Base-by-base conservation (phyloP, 64 coral and sea anemone genomes). In the Montipora cactus region DNA sequence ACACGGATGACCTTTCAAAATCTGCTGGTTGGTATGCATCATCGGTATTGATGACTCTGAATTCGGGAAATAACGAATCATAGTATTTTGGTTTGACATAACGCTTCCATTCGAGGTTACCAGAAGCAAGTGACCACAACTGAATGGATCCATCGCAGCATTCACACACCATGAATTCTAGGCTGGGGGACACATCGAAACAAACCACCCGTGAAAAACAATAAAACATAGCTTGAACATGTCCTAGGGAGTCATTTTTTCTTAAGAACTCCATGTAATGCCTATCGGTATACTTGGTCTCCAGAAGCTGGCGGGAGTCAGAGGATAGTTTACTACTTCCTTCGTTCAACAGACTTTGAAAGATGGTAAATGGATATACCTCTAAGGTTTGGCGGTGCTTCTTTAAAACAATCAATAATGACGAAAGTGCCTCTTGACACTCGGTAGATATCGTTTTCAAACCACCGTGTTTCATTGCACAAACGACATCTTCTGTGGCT, bases 81-180 rank as follows among this genome's bases (percentile, higher is more conserved):
- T 16, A 59, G 25, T 25, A 1, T 25, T 25, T 25, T 1, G 25
- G 25, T 25, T 25, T 25, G 25, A 1, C 79, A 9, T 12, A 51
- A 81, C 79, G 79, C 1, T 81, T 12, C 79, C 79, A 81, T 14
- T 59, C 1, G 4, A 81, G 20, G 7, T 81, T 81, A 3, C 52
- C 79, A 14, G 79, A 58, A 61, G 5, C n/a, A n/a, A 81, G 79
- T 15, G 79, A 81, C 79, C 79, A 81, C 20, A 81, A n/a, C 13
- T 62, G 79, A 81, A 81, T 81, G 8, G 53, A 48, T 3, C 61
- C 81, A 18, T 84, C 44, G 15, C 15, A 1, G 67, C 81, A 84
- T 84, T 84, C 81, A 46, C 81, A 67, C 25, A 84, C 81, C 18
- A 84, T 47, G 61, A 48, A 84, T 37, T 84, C 81, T 19, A 7